Evolutionary conservation across 2,113 vertebrate species (phyloP).

Genomic region (Indri indri): DNA sequence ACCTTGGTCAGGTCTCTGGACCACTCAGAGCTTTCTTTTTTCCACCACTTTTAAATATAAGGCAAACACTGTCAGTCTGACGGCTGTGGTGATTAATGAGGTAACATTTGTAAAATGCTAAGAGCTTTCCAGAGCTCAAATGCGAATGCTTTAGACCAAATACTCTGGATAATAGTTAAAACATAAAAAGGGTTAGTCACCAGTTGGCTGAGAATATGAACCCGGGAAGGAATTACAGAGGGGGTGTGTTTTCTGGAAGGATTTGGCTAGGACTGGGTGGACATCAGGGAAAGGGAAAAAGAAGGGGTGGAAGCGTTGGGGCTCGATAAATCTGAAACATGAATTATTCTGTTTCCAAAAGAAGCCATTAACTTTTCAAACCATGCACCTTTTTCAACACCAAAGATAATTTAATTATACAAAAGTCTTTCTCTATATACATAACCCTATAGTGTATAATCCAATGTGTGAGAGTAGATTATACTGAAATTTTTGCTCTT

Average conservation of each 20-base stretch:
- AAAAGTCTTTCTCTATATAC: not conserved
- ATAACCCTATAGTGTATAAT: not conserved
- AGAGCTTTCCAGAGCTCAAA: slow-evolving; percentile 65
- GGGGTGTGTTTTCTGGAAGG: slow-evolving; percentile 32
- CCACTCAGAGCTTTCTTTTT: not conserved
- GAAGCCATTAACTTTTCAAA: not conserved
- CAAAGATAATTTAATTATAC: slow-evolving; percentile 36
- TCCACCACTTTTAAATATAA: slow-evolving; percentile 47
- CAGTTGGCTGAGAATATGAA: slow-evolving; percentile 58
- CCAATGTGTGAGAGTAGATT: not conserved
- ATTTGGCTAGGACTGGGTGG: not conserved
- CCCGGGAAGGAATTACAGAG: slow-evolving; percentile 36
- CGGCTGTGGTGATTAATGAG: slow-evolving; percentile 69
- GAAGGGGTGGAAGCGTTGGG: not conserved
- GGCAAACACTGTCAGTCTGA: slow-evolving; percentile 52
- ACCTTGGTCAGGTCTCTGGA: not conserved
- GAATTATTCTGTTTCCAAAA: slow-evolving; percentile 9
- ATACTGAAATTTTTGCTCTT: not conserved
- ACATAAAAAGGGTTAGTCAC: slow-evolving; percentile 70
- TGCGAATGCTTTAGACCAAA: slow-evolving; percentile 63
- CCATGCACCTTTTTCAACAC: not conserved
- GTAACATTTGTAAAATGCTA: slow-evolving; percentile 72
- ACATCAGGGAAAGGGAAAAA: not conserved
- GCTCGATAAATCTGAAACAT: slow-evolving; percentile 6
- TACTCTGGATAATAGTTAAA: slow-evolving; percentile 73